Evolutionary conservation across 2,888 invertebrate genomes (phyloP).

Genomic region (Caenorhabditis virilis): DNA sequence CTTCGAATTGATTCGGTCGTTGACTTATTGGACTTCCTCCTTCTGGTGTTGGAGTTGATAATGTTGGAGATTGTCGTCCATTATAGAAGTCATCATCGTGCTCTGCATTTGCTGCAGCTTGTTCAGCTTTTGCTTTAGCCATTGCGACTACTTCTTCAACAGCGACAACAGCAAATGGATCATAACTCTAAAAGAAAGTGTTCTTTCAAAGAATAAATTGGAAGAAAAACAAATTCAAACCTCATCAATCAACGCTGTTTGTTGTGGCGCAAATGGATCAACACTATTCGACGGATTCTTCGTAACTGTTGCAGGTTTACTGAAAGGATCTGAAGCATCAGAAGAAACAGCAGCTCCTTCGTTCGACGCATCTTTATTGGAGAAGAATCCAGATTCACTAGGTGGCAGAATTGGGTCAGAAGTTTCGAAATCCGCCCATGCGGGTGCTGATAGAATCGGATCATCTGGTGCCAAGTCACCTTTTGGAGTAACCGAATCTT

Average conservation of each 20-base stretch:
- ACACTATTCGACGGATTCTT: conserved; percentile 13
- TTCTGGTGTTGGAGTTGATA: conserved; percentile 66
- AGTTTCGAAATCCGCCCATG: conserved; percentile 60
- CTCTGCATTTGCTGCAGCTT: conserved; percentile 42
- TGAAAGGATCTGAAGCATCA: conserved; percentile 33
- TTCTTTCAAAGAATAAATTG: not conserved
- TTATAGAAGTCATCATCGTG: conserved; percentile 56
- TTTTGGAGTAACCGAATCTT: conserved; percentile 38
- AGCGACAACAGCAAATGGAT: conserved; percentile 67
- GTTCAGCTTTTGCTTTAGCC: conserved; percentile 63
- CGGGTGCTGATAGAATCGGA: conserved; percentile 43
- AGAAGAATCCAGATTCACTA: conserved; percentile 65
- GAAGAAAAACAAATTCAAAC: conserved; percentile 18
- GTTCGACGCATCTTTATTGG: conserved; percentile 37
- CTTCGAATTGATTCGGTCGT: conserved; percentile 64
- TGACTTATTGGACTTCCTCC: conserved; percentile 63
- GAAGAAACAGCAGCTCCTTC: conserved; percentile 11
- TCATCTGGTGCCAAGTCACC: conserved; percentile 51
- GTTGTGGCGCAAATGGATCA: conserved; percentile 62
- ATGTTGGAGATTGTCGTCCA: conserved; percentile 47
- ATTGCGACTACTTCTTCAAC: conserved; percentile 68
- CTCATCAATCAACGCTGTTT: conserved; percentile 51
- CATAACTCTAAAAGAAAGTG: conserved; percentile 54
- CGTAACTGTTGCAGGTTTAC: conserved; percentile 4
- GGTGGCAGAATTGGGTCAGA: conserved; percentile 57